Base-by-base conservation (phyloP, 2,888 invertebrate genomes). In the Troides aeacus region DNA sequence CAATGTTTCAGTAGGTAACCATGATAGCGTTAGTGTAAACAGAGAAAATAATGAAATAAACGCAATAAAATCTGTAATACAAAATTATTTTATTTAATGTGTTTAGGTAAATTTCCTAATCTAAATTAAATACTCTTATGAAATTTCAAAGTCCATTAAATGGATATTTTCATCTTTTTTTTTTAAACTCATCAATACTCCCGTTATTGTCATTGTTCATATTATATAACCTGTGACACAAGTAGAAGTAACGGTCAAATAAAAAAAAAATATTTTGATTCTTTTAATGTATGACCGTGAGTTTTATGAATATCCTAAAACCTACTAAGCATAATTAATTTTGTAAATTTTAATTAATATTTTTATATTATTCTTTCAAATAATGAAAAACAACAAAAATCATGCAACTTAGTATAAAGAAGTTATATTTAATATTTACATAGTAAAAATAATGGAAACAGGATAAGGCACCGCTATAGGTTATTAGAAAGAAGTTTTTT, bases 401-500 rank as follows among this genome's bases (percentile, higher is more conserved):
- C 50, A 39, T 50, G 50, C 18, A 50, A 50, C 50, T 50, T 50
- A 17, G 46, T 46, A 46, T 46, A 15, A 46, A 46, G 15, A 46
- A 17, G 50, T 17, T 50, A 50, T 21, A 18, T 57, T 5, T 57
- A 23, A 57, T 57, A 57, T 57, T n/a, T 57, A 57, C n/a, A 57
- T 57, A 21, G 10, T 2, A 50, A 56, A 53, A 79, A 64, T 75
- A 80, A 79, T 83, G 84, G 81, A 86, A 84, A 82, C 84, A 85
- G 84, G 77, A 72, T 87, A 88, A 88, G 87, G 87, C 87, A 88
- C 87, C 83, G 79, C 83, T 81, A 75, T 82, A 72, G 73, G n/a
- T 18, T 6, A 60, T 39, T 10, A 10, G 39, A 39, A 39, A 7
- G 10, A 39, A 39, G 7, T 10, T 39, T 39, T 39, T 39, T 6